A percentile compares a stretch with the other conserved stretches of the same genome.
Evolutionary conservation across 2,888 invertebrate species (phyloP).

Genomic region (Tupiocoris notatus): DNA sequence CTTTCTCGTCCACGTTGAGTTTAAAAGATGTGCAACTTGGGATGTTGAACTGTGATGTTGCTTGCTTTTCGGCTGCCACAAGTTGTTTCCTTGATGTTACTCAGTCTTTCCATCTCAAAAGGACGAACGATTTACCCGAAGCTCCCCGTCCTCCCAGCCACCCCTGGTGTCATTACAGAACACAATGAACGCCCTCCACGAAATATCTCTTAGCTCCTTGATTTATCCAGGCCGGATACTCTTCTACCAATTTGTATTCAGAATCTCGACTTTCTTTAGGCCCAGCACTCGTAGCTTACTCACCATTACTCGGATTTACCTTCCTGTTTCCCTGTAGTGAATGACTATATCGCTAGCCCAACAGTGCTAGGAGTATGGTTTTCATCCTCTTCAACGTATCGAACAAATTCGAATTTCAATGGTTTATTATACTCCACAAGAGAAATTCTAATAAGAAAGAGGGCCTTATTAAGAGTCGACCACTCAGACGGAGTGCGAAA

Average conservation of each 20-base stretch:
- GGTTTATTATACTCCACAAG: too few relatives aligned
- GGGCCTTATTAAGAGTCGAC: too few relatives aligned
- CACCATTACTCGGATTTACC: not conserved
- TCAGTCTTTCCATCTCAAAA: not conserved
- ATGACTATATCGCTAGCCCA: too few relatives aligned
- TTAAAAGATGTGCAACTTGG: not conserved
- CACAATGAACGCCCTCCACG: constrained; percentile 38
- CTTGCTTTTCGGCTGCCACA: not conserved
- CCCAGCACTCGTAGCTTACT: not conserved
- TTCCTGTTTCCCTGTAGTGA: not conserved
- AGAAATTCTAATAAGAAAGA: too few relatives aligned
- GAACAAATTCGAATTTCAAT: too few relatives aligned
- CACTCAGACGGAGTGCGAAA: too few relatives aligned
- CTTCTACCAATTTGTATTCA: constrained; percentile 34
- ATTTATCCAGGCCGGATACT: constrained; percentile 38
- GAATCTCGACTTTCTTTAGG: constrained; percentile 7
- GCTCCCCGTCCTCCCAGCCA: not conserved
- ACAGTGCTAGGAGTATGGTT: too few relatives aligned
- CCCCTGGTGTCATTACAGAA: constrained; percentile 34
- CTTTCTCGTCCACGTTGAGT: constrained; percentile 11
- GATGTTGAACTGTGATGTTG: not conserved
- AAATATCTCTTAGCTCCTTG: constrained; percentile 35
- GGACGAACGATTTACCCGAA: not conserved
- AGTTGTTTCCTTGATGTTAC: not conserved
- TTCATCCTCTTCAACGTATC: too few relatives aligned